Percentiles rank a stretch among this genome's conserved stretches.
phyloP scores from a whole-genome alignment of 53 echinoderm and acorn worm genomes.

The Patiria pectinifera region DNA sequence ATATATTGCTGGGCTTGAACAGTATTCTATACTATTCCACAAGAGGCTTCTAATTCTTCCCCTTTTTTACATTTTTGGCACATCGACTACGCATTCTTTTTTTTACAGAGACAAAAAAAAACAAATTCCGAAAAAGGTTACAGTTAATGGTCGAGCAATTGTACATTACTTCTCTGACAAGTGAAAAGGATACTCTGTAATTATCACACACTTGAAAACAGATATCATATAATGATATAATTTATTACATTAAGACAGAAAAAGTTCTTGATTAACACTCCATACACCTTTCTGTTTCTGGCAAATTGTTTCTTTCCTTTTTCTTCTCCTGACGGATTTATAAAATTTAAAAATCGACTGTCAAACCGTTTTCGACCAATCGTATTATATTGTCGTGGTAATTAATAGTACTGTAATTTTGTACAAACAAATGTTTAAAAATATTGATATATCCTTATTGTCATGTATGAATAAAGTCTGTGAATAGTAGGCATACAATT shows the following conservation, averaged over 20 bases:
- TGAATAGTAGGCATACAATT: background rate
- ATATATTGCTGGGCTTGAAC: background rate
- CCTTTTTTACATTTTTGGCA: background rate
- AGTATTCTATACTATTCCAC: background rate
- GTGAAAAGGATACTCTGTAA: no score
- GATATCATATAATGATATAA: no score
- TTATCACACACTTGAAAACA: no score
- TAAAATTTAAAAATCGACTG: background rate
- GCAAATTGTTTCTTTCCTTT: no score
- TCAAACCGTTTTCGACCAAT: background rate
- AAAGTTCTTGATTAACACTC: no score
- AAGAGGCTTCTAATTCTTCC: background rate
- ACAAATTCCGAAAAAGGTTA: no score
- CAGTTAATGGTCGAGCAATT: background rate
- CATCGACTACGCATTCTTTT: background rate
- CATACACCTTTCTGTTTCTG: no score
- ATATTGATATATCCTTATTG: background rate
- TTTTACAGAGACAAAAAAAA: background rate
- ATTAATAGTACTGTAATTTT: background rate
- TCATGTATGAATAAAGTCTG: slow-evolving; percentile 45
- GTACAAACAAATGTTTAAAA: background rate
- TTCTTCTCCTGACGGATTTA: background rate
- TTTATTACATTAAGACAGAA: no score
- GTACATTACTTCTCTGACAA: no score
- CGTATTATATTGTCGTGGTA: background rate